Percentiles rank a stretch among this genome's conserved stretches.
phyloP scores from a whole-genome alignment of 2,113 vertebrate species.

The Halcyon malimbica region DNA sequence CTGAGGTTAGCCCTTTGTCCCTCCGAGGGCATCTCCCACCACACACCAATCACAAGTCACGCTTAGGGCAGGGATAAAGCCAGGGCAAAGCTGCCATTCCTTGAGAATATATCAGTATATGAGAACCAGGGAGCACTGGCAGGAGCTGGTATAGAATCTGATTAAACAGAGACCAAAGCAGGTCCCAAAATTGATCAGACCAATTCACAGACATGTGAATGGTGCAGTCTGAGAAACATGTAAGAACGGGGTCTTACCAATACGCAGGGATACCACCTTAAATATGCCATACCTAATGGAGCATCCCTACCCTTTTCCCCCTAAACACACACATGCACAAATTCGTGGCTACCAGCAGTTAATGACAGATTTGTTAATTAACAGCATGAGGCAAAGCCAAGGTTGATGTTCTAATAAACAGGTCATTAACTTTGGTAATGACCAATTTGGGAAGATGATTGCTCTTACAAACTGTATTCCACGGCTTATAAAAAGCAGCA shows the following conservation, averaged over 20 bases:
- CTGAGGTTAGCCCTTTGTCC: neutral
- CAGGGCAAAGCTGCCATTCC: neutral
- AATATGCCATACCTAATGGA: conserved; percentile 38
- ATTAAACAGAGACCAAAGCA: neutral
- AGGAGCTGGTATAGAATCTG: neutral
- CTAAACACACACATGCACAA: neutral
- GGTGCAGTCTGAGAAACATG: neutral
- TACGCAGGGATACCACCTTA: conserved; percentile 40
- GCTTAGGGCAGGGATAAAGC: neutral
- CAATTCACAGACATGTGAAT: neutral
- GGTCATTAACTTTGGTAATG: conserved; percentile 84
- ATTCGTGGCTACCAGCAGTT: conserved; percentile 68
- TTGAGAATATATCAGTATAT: neutral
- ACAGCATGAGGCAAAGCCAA: conserved; percentile 79
- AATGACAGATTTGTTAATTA: conserved; percentile 84
- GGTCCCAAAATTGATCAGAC: neutral
- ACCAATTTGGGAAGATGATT: conserved; percentile 80
- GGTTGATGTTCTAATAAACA: conserved; percentile 84
- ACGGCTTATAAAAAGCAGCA: conserved; percentile 67
- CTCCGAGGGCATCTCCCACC: neutral
- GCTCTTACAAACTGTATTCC: conserved; percentile 76
- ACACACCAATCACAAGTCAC: neutral
- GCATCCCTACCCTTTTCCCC: neutral
- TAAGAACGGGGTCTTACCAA: conserved; percentile 29
- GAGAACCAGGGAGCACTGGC: neutral